Conservation (phyloP, 2,797 vertebrate genomes). For the Sciurus carolinensis region DNA sequence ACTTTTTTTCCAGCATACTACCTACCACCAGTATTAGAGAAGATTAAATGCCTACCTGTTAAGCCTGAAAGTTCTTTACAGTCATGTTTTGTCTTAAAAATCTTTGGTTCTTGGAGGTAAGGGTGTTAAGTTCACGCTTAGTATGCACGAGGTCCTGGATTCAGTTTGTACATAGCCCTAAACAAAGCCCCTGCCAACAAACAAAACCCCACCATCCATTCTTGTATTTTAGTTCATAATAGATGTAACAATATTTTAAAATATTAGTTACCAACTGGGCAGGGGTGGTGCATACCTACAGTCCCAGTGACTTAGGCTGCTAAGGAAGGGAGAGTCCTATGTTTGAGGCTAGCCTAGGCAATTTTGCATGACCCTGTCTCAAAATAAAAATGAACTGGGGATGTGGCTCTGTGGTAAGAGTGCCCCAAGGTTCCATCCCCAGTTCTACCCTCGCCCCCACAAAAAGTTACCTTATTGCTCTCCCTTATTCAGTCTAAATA, state of each 20-base stretch:
- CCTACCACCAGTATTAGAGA: not conserved
- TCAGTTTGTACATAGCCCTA: too few relatives aligned
- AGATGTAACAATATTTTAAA: not conserved
- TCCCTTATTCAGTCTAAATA: not conserved
- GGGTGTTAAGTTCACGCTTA: not conserved
- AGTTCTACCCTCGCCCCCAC: too few relatives aligned
- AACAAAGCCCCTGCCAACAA: too few relatives aligned
- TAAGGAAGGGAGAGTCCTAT: too few relatives aligned
- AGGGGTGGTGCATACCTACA: too few relatives aligned
- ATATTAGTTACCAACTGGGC: not conserved
- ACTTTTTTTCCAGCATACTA: not conserved
- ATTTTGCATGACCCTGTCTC: too few relatives aligned
- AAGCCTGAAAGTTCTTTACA: slow-evolving; percentile 27
- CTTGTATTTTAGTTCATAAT: not conserved
- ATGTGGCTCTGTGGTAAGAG: too few relatives aligned
- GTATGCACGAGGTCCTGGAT: too few relatives aligned
- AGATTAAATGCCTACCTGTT: not conserved
- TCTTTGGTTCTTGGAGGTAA: not conserved
- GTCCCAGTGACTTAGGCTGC: too few relatives aligned
- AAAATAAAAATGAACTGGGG: too few relatives aligned
- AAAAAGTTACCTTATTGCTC: not conserved
- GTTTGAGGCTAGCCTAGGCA: too few relatives aligned
- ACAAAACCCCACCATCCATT: not conserved
- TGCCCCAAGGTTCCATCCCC: too few relatives aligned
- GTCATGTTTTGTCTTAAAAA: slow-evolving; percentile 15